These are phyloP conservation scores for Samia ricini DNA, from an alignment of 1,140 invertebrate genomes.

Conservation along the genomic window DNA sequence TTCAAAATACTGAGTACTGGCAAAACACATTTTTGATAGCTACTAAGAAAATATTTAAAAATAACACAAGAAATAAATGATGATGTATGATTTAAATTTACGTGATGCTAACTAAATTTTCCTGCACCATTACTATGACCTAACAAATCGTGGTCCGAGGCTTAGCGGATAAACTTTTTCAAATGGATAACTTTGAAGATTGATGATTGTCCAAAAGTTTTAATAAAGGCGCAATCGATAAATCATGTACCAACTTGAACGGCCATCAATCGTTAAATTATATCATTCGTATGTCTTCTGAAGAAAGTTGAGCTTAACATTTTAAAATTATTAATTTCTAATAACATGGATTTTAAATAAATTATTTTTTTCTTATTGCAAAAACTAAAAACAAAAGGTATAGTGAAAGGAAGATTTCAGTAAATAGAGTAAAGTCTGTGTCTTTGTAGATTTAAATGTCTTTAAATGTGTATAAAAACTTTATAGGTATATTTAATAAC, in stretches of 20 bases:
- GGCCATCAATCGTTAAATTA: constrained; percentile 16
- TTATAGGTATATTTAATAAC: no score
- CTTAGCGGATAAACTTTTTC: constrained; percentile 10
- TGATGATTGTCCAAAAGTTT: constrained; percentile 33
- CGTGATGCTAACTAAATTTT: background rate
- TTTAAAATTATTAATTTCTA: background rate
- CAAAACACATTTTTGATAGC: no score
- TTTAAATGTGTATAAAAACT: no score
- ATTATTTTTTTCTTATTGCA: no score
- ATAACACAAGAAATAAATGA: background rate
- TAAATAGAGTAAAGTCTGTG: no score
- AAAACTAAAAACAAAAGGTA: no score
- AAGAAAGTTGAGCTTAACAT: background rate
- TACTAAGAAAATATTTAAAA: background rate
- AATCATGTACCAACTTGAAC: constrained; percentile 24
- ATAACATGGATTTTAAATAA: no score
- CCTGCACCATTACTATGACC: background rate
- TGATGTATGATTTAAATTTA: background rate
- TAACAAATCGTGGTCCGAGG: background rate
- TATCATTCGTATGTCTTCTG: background rate
- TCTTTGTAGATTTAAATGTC: no score
- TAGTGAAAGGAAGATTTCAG: no score
- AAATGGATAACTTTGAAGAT: constrained; percentile 26
- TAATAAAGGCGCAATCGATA: constrained; percentile 28
- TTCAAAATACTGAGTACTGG: no score